Evolutionary conservation across 1,140 invertebrate species (phyloP).

Genomic region (Musca vetustissima): DNA sequence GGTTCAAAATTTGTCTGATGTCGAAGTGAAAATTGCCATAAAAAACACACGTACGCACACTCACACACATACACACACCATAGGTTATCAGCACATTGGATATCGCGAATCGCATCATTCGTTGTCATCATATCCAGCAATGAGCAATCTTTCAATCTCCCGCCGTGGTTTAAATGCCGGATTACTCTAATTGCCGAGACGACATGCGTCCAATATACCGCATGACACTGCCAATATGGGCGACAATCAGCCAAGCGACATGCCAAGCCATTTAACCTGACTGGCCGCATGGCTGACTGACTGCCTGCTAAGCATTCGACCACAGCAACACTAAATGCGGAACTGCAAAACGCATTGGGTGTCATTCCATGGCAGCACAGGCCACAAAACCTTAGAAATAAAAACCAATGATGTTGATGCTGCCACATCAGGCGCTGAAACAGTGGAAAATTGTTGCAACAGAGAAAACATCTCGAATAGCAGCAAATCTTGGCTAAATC

Average conservation of each 20-base stretch:
- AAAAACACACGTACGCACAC: too few species aligned
- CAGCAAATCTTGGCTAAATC: not conserved
- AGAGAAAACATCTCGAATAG: not conserved
- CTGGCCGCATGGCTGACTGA: too few species aligned
- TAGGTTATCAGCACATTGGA: too few species aligned
- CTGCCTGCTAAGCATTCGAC: too few species aligned
- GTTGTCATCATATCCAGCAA: too few species aligned
- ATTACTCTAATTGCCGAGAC: constrained; percentile 20
- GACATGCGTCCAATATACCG: constrained; percentile 18
- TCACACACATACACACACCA: too few species aligned
- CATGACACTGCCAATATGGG: constrained; percentile 1
- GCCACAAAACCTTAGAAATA: too few species aligned
- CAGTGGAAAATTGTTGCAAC: constrained; percentile 5
- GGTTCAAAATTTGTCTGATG: too few species aligned
- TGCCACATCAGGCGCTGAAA: not conserved
- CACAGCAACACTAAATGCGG: not conserved
- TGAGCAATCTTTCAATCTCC: constrained; percentile 19
- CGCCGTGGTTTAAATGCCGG: constrained; percentile 1
- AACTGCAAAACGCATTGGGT: constrained; percentile 1
- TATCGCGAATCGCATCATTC: too few species aligned
- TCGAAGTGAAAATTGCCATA: too few species aligned
- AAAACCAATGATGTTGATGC: not conserved
- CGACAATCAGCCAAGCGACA: too few species aligned
- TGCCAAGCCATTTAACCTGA: too few species aligned
- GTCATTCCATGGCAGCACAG: not conserved